phyloP scores from a whole-genome alignment of 2,113 vertebrate species.

The Pardalotus punctatus region DNA sequence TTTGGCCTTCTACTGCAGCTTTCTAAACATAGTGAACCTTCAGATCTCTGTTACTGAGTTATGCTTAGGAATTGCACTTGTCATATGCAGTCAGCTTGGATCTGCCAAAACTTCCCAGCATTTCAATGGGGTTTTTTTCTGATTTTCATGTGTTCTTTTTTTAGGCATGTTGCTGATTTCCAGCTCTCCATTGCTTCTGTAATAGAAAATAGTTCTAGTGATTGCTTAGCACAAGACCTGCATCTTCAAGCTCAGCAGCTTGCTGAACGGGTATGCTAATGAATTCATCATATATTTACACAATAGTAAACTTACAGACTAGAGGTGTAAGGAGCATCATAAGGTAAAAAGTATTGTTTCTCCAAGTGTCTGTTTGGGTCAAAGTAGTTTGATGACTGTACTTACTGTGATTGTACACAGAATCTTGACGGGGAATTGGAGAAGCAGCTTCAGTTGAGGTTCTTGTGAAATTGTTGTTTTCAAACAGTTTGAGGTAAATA shows the following conservation, averaged over 20 bases:
- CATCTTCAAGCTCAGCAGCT: conserved; percentile 75
- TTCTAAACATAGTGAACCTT: neutral
- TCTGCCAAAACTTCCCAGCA: neutral
- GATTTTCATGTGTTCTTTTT: neutral
- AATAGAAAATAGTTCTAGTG: conserved; percentile 36
- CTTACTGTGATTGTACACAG: neutral
- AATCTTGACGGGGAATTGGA: neutral
- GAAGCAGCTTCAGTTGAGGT: neutral
- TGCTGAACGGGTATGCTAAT: conserved; percentile 75
- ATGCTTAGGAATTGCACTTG: neutral
- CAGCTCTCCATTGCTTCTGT: conserved; percentile 78
- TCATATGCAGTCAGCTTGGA: neutral
- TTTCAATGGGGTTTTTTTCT: neutral
- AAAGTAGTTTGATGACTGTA: neutral
- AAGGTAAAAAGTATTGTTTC: neutral
- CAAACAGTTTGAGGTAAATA: neutral
- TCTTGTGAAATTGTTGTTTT: neutral
- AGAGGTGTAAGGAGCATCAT: neutral
- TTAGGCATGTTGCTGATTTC: conserved; percentile 81
- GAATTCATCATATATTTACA: neutral
- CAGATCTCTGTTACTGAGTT: neutral
- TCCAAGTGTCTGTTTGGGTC: neutral
- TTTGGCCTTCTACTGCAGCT: neutral
- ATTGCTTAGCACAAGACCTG: conserved; percentile 59
- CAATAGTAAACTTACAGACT: neutral